Percentiles rank a stretch among this genome's conserved stretches.
Evolutionary conservation across 2,797 vertebrate species (phyloP).

Genomic region (Ara ararauna): DNA sequence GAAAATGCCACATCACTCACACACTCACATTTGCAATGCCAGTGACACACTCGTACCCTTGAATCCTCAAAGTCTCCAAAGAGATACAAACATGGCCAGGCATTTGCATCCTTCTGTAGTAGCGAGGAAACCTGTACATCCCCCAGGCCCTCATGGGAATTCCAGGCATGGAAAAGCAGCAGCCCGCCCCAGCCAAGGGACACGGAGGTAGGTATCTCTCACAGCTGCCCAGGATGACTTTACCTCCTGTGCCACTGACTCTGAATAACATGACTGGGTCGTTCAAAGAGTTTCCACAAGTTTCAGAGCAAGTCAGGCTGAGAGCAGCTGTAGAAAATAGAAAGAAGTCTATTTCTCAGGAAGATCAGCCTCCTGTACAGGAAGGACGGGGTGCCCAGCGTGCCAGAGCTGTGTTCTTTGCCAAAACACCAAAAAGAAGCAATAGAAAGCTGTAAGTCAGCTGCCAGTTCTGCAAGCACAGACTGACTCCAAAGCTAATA

Average conservation of each 20-base stretch:
- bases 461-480: conserved; percentile 32
- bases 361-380: conserved; percentile 48
- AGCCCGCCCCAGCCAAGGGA: not conserved
- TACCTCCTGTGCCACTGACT: not conserved
- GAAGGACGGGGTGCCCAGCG: not conserved
- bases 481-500: conserved; percentile 12
- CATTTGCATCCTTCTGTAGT: not conserved
- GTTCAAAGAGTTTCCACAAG: not conserved
- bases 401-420: not conserved
- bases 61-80: not conserved
- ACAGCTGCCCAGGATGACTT: not conserved
- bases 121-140: not conserved
- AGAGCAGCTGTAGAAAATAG: conserved; percentile 14
- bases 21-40: not conserved
- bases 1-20: not conserved
- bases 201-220: accelerated
- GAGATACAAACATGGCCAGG: not conserved
- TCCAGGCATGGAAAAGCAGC: not conserved
- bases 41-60: not conserved
- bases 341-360: conserved; percentile 42
- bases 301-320: not conserved
- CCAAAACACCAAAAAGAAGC: conserved; percentile 36
- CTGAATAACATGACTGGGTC: not conserved
- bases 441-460: conserved; percentile 26
- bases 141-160: accelerated